Base-by-base conservation (phyloP, 2,888 invertebrate species). In the Melanostoma scalare region DNA sequence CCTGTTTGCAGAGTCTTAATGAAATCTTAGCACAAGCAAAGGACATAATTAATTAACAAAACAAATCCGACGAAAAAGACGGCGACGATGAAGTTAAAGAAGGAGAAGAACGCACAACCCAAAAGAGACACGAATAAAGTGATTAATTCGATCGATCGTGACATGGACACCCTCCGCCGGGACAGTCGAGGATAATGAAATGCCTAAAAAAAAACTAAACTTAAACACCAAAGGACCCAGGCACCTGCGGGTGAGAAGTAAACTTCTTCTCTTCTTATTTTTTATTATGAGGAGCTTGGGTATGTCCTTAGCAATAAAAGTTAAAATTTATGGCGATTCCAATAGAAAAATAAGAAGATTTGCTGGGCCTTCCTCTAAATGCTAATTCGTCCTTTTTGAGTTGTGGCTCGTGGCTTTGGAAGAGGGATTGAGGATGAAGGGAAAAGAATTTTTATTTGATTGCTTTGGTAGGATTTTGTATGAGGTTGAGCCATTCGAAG, bases 11-110 rank as follows among this genome's bases (percentile, higher is more conserved):
- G 42, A 40, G 6, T n/a, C 50, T n/a, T 53, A 60, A 68, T 63
- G 61, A 68, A 79, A 68, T 33, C 53, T 60, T 58, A 40, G 40
- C 42, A 60, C 42, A 48, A 30, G 55, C 60, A 48, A 53, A 61
- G 20, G 63, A 63, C 42, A 61, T 50, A 80, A 69, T 74, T 80
- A 80, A 80, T 80, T 69, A 68, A 55, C 48, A 60, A 44, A 44
- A 68, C 58, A 60, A 38, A 33, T 44, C 46, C 31, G 20, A 56
- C 20, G 20, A 20, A 20, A 20, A 20, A 20, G 20, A 20, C 20
- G 20, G 1, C 20, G 20, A 20, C 20, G 20, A 20, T 20, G 20
- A 20, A 20, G 20, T 20, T 20, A 20, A 20, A 20, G 20, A 20
- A 20, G 20, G 20, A 20, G 20, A 0, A 38, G 52, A 75, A 36